Base-by-base conservation (phyloP, 1,140 invertebrate genomes). In the Pissodes strobi region DNA sequence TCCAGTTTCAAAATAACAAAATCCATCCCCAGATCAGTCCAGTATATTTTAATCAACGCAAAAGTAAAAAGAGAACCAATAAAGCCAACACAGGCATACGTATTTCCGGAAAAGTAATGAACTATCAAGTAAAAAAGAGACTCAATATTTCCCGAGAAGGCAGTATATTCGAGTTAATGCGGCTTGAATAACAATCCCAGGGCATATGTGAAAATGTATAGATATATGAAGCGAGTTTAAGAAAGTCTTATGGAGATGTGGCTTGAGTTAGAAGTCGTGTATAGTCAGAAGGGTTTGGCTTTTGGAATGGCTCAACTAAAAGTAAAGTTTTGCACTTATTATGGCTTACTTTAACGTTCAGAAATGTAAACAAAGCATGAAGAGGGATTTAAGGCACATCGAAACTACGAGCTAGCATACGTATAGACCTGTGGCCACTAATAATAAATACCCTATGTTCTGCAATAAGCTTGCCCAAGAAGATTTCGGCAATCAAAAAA, bases 21-120 rank as follows among this genome's bases (percentile, higher is more conserved):
- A 53, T 43, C 41, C 23, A 59, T 59, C 56, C 56, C 56, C 37
- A 59, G 52, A 39, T 59, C 56, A 59, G 48, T 48, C 43, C 48
- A 59, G 56, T 59, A 17, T 23, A 43, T 59, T 59, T 58, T 59
- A 59, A 59, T 59, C 56, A 59, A 59, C 23, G 43, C 15, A 22
- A 59, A 59, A 41, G 56, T 59, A 59, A 59, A 59, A 59, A 59
- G 15, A 37, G 56, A 43, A 46, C 48, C 56, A 59, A 59, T 59
- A 59, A 46, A 59, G 43, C 56, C 41, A 43, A 46, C 56, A 59
- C 41, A 59, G 41, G 46, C 56, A 59, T 48, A 59, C 56, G 56
- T 59, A 59, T 59, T 59, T 59, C 56, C 56, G 56, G 43, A 59
- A 48, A 59, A 59, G 56, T 59, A 59, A 59, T 59, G 56, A 59